Percentiles rank a stretch among this genome's conserved stretches.
Conservation (phyloP, 2,113 vertebrate genomes). For the Arizona elegans region DNA sequence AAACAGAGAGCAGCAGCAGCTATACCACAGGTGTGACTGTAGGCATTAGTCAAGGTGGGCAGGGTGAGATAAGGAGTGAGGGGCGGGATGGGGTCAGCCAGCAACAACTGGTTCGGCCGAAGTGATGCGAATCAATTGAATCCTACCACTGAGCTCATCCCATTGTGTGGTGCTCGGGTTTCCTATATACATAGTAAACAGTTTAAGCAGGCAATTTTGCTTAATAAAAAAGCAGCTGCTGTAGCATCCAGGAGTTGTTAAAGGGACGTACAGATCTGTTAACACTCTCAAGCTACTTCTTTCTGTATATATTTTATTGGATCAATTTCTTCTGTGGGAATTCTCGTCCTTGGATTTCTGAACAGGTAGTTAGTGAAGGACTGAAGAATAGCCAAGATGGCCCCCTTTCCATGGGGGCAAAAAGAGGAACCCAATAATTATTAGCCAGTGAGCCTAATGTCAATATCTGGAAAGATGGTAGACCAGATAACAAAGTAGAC, state of each 20-base stretch:
- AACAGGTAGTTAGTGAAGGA: not conserved
- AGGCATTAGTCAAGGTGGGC: too few relatives aligned
- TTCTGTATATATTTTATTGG: not conserved
- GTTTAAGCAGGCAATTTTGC: not conserved
- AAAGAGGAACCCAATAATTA: not conserved
- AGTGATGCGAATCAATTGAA: too few relatives aligned
- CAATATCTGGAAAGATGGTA: not conserved
- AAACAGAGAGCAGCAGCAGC: too few relatives aligned
- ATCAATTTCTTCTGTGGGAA: not conserved
- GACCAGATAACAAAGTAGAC: not conserved
- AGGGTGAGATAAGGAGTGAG: too few relatives aligned
- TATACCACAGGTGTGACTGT: too few relatives aligned
- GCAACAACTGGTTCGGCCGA: too few relatives aligned
- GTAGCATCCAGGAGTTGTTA: not conserved
- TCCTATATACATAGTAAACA: not conserved
- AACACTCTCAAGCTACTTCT: not conserved
- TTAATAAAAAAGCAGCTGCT: not conserved
- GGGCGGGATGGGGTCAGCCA: too few relatives aligned
- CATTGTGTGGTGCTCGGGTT: not conserved
- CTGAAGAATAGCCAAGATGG: not conserved
- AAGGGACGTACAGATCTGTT: not conserved
- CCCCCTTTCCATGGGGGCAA: not conserved
- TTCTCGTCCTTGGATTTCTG: not conserved
- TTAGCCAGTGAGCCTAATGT: not conserved
- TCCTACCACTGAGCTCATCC: not conserved